Evolutionary conservation across 1,140 invertebrate genomes (phyloP), one percentile per base, ranked within the genome.

Genomic region (Cecropterus lyciades): DNA sequence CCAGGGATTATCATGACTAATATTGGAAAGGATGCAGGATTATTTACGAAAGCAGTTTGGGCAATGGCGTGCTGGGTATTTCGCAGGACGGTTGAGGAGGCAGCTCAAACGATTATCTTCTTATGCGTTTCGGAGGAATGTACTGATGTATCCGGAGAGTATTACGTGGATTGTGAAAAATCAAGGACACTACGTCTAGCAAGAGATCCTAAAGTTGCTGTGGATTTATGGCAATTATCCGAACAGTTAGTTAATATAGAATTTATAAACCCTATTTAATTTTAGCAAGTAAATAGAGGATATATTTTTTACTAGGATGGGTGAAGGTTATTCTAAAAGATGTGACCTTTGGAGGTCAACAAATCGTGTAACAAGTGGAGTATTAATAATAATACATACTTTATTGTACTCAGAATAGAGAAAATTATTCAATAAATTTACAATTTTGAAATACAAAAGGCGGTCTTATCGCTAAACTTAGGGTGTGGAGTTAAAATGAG

Each of bases 231-330:
- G 49, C 24, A 51, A 27, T 10, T 51, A 15, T 51, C 49, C 0
- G 49, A 53, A 51, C 37, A 52, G 13, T 16, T 64, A 27, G 49
- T 64, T 64, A 48, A 48, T 17, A 27, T 17, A 13, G 9, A 51
- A 51, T 51, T 51, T 51, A 48, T 11, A 33, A 33, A 24, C 5
- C 20, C 20, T 5, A 1, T 24, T 24, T 24, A 24, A 24, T 1
- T 24, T 24, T 24, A 3, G 1, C 20, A n/a, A n/a, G n/a, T n/a
- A n/a, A n/a, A n/a, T n/a, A n/a, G n/a, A n/a, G n/a, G n/a, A n/a
- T n/a, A n/a, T n/a, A n/a, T n/a, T n/a, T n/a, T n/a, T n/a, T n/a
- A n/a, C n/a, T n/a, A n/a, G n/a, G n/a, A n/a, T n/a, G n/a, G n/a
- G n/a, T n/a, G n/a, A n/a, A n/a, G n/a, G n/a, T n/a, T n/a, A n/a